phyloP scores from a whole-genome alignment of 2,113 vertebrate species.

The Phaetusa simplex region DNA sequence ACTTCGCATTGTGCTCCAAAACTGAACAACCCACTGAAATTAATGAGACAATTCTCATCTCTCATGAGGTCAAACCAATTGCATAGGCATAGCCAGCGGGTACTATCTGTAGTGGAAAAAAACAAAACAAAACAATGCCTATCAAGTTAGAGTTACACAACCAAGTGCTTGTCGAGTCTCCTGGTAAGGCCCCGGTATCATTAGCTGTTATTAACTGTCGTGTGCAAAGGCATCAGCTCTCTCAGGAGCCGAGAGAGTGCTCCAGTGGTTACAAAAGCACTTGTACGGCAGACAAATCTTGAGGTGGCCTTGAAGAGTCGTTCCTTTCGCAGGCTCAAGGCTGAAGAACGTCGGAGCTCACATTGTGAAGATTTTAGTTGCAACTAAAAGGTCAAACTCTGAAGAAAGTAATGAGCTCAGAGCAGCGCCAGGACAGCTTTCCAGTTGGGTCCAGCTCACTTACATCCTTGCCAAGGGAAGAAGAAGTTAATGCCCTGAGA shows the following conservation, averaged over 20 bases:
- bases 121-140: constrained; percentile 22
- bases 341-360: background rate
- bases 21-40: background rate
- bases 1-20: constrained; percentile 21
- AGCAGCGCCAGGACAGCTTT: background rate
- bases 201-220: constrained; percentile 28
- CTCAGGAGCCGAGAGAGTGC: background rate
- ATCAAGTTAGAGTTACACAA: constrained; percentile 27
- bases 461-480: constrained; percentile 54
- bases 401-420: background rate
- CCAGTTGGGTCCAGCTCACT: background rate
- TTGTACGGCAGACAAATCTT: background rate
- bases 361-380: background rate
- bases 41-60: constrained; percentile 16
- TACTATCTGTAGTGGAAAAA: constrained; percentile 12
- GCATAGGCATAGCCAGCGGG: constrained; percentile 1
- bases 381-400: constrained; percentile 1
- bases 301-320: background rate
- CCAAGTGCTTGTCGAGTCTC: background rate
- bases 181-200: background rate
- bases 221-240: background rate
- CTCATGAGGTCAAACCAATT: constrained; percentile 31
- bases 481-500: constrained; percentile 51
- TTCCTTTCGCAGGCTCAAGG: background rate
- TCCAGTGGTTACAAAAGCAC: constrained; percentile 2